Evolutionary conservation across 2,113 vertebrate genomes (phyloP).

Genomic region (Ascaphus truei): DNA sequence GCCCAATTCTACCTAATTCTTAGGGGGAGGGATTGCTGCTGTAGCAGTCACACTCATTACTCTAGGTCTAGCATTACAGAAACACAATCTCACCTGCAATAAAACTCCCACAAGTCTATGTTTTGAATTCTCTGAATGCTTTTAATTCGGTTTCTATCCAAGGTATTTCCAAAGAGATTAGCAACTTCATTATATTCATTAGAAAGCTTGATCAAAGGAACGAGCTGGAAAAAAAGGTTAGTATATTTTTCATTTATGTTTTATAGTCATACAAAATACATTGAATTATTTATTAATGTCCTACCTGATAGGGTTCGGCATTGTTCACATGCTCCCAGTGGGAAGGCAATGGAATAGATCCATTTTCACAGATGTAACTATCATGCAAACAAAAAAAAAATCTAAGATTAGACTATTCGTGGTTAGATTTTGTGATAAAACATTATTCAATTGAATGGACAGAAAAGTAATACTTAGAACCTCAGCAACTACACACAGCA

Average conservation of each 20-base stretch:
- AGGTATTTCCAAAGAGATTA: conserved; percentile 83
- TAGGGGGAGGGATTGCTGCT: no score
- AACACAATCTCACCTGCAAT: conserved; percentile 92
- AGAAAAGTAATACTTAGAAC: neutral
- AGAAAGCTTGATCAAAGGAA: conserved; percentile 80
- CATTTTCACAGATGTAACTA: conserved; percentile 93
- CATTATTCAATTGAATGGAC: neutral
- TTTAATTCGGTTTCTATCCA: conserved; percentile 83
- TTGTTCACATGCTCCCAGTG: conserved; percentile 93
- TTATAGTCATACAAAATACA: neutral
- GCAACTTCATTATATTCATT: conserved; percentile 92
- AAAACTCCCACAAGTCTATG: conserved; percentile 94
- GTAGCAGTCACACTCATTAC: no score
- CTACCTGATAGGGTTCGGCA: conserved; percentile 87
- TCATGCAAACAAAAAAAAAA: conserved; percentile 38
- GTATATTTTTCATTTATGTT: conserved; percentile 33
- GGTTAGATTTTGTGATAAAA: no score
- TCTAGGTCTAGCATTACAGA: no score
- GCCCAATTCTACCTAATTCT: no score
- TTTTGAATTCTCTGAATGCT: conserved; percentile 95
- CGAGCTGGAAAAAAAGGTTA: conserved; percentile 59
- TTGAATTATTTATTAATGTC: neutral
- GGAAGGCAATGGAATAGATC: conserved; percentile 82
- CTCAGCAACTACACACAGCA: neutral
- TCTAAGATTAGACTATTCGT: neutral